These are phyloP conservation scores for Toxotes jaculatrix DNA, from an alignment of 2,113 vertebrate species.

Conservation along the genomic window DNA sequence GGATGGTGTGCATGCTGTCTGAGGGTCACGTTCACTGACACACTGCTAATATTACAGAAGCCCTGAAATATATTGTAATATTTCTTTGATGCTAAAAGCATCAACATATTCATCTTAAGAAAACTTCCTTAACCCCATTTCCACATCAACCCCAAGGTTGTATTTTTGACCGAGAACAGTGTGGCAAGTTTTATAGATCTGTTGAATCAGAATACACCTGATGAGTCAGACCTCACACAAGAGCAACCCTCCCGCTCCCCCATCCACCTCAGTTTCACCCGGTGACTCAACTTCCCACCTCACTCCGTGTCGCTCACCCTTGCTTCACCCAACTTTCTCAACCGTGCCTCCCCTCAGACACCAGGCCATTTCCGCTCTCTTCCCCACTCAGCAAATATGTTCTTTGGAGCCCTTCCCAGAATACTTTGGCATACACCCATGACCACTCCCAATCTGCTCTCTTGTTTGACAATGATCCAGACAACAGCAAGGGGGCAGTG, in stretches of 20 bases:
- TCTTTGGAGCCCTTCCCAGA: conserved; percentile 88
- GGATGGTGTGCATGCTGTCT: conserved; percentile 23
- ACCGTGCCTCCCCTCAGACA: conserved; percentile 74
- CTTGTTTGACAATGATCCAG: conserved; percentile 83
- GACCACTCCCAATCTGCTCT: conserved; percentile 79
- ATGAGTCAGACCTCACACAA: conserved; percentile 48
- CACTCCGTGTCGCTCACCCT: conserved; percentile 65
- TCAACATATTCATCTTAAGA: background rate
- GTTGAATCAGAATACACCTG: conserved; percentile 11
- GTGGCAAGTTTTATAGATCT: background rate
- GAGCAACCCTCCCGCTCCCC: conserved; percentile 73
- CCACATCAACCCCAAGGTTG: background rate
- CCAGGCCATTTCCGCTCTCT: conserved; percentile 87
- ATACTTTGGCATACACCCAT: conserved; percentile 81
- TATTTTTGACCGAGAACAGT: background rate
- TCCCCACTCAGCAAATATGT: conserved; percentile 87
- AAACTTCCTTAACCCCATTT: background rate
- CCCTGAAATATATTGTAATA: background rate
- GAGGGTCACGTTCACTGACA: conserved; percentile 5
- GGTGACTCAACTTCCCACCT: conserved; percentile 65
- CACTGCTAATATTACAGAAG: background rate
- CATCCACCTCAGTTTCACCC: conserved; percentile 61
- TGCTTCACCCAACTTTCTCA: conserved; percentile 67
- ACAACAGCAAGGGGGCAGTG: conserved; percentile 74
- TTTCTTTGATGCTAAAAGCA: background rate